Base-by-base conservation (phyloP, 2,888 invertebrate genomes). In the Zaprionus obscuricornis region DNA sequence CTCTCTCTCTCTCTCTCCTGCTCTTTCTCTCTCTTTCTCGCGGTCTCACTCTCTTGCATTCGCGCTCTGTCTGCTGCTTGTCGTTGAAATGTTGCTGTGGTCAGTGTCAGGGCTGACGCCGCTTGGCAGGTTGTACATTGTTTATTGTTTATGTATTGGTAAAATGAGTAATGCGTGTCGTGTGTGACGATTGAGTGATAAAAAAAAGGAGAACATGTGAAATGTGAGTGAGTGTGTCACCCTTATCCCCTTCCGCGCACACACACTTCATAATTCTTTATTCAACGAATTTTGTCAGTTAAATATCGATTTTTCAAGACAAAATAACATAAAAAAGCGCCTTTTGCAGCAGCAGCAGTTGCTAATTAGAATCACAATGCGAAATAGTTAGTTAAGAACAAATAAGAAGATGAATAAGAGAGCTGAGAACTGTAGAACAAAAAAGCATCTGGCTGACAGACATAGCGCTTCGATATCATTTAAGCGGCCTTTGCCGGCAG, bases 21-120 rank as follows among this genome's bases (percentile, higher is more conserved):
- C 51, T 39, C 22, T 8, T 29, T 24, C 29, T 31, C 16, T 14
- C 14, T 7, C 34, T 40, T 20, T 29, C 40, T 45, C 13, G 14
- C 16, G 29, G 11, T 26, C 34, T 31, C n/a, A 7, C n/a, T 10
- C 33, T 7, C 37, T 18, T 45, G 51, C 29, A 43, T 20, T 29
- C 50, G 22, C 36, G 42, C 42, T 26, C 16, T 45, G 29, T 43
- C 43, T 24, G 29, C 33, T 42, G 4, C 22, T 18, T 54, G 26
- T 37, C 10, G 6, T 20, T 20, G 37, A 11, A 46, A 73, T 69
- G 74, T 86, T 76, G 73, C 65, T 86, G 77, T 81, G 77, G 77
- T 78, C 77, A 78, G 77, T 78, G 77, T 78, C 77, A 78, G 81
- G 84, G 77, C 68, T 70, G 65, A 7, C 45, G 29, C 34, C 36